phyloP scores from a whole-genome alignment of 1,140 invertebrate genomes.

The Papilio dardanus region DNA sequence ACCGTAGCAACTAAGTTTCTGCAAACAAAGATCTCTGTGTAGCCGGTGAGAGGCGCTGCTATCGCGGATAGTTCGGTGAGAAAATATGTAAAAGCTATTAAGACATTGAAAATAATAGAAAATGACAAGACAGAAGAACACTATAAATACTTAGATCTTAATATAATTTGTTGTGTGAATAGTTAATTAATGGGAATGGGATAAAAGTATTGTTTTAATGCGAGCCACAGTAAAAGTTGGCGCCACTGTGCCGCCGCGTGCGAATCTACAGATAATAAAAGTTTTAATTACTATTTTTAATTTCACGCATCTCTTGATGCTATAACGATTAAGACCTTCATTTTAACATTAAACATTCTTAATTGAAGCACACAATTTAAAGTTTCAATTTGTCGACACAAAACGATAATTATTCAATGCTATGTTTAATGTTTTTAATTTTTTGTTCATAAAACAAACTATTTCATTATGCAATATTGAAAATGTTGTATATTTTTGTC shows the following conservation, averaged over 20 bases:
- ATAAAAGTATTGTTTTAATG: conserved; percentile 25
- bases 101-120: no score
- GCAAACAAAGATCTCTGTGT: no score
- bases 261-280: conserved; percentile 46
- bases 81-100: no score
- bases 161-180: neutral
- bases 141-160: neutral
- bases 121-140: neutral
- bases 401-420: neutral
- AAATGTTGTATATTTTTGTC: no score
- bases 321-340: conserved; percentile 42
- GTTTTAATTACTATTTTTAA: conserved; percentile 50
- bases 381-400: conserved; percentile 35
- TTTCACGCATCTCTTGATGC: conserved; percentile 52
- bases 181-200: neutral
- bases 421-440: neutral
- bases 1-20: no score
- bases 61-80: no score
- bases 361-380: conserved; percentile 23
- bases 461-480: no score
- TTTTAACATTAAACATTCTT: conserved; percentile 39
- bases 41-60: no score
- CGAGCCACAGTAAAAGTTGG: conserved; percentile 38
- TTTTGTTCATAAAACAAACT: neutral
- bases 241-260: conserved; percentile 39